Percentiles rank a stretch among this genome's conserved stretches.
phyloP scores from a whole-genome alignment of 2,888 invertebrate genomes.

The Eledona agricola region DNA sequence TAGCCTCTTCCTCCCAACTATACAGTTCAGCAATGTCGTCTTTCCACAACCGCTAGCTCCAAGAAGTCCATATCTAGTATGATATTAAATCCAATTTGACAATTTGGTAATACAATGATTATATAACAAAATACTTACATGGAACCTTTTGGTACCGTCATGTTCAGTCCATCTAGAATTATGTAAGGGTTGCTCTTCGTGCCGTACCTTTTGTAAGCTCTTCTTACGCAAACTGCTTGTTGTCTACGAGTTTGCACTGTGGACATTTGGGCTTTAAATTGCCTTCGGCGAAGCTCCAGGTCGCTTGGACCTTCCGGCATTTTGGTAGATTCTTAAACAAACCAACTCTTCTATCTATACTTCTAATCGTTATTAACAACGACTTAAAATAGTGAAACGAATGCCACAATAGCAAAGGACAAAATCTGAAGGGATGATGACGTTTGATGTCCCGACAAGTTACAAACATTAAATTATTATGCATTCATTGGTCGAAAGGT shows the following conservation, averaged over 20 bases:
- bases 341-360: neutral
- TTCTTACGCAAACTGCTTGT: conserved; percentile 84
- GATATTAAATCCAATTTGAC: conserved; percentile 1
- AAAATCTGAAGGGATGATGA: too few species aligned
- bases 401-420: too few species aligned
- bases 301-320: conserved; percentile 49
- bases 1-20: conserved; percentile 82
- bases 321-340: conserved; percentile 7
- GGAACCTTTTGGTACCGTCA: conserved; percentile 90
- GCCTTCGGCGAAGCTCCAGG: conserved; percentile 52
- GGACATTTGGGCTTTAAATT: conserved; percentile 55
- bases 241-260: conserved; percentile 68
- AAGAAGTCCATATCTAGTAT: conserved; percentile 81
- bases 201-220: conserved; percentile 87
- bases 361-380: neutral
- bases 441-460: too few species aligned
- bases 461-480: too few species aligned
- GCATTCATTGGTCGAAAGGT: neutral
- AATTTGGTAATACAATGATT: too few species aligned
- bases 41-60: conserved; percentile 94
- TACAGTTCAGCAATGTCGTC: conserved; percentile 86
- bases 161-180: conserved; percentile 86
- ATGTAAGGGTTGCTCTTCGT: conserved; percentile 79
- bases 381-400: conserved; percentile 1
- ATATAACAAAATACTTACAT: conserved; percentile 29